Evolutionary conservation across 2,113 vertebrate species (phyloP).

Genomic region (Neotoma lepida): DNA sequence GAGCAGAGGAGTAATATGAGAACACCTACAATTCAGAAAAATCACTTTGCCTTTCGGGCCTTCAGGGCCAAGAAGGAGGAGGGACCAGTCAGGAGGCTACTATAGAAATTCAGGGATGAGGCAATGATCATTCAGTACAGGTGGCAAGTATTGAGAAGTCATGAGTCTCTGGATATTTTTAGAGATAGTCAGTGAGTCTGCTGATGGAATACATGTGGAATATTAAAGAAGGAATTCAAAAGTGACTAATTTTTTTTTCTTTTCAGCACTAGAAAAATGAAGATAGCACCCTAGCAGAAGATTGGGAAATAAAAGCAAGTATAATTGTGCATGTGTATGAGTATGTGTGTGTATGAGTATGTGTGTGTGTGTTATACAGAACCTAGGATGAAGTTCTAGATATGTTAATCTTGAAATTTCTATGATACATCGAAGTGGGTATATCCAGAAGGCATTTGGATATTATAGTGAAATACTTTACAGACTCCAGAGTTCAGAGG

Average conservation of each 20-base stretch:
- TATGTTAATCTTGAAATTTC: slow-evolving; percentile 11
- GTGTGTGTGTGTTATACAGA: not conserved
- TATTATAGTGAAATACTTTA: not conserved
- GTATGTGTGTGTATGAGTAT: not conserved
- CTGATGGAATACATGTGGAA: not conserved
- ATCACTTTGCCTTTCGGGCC: not conserved
- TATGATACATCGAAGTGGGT: not conserved
- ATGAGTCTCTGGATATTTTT: not conserved
- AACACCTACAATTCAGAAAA: not conserved
- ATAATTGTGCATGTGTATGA: not conserved
- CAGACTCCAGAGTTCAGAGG: slow-evolving; percentile 1
- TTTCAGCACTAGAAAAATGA: slow-evolving; percentile 3
- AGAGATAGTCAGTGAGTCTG: not conserved
- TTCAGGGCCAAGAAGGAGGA: not conserved
- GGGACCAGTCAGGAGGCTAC: not conserved
- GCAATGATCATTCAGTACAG: not conserved
- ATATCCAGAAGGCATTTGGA: not conserved
- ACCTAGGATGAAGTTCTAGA: not conserved
- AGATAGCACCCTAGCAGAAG: not conserved
- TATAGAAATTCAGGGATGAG: not conserved
- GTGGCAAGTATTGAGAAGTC: not conserved
- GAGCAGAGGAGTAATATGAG: not conserved
- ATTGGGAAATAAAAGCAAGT: not conserved
- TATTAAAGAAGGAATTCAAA: slow-evolving; percentile 14
- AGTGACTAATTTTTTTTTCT: slow-evolving; percentile 31